Base-by-base conservation (phyloP, 1,140 invertebrate species). In the Archegozetes longisetosus region DNA sequence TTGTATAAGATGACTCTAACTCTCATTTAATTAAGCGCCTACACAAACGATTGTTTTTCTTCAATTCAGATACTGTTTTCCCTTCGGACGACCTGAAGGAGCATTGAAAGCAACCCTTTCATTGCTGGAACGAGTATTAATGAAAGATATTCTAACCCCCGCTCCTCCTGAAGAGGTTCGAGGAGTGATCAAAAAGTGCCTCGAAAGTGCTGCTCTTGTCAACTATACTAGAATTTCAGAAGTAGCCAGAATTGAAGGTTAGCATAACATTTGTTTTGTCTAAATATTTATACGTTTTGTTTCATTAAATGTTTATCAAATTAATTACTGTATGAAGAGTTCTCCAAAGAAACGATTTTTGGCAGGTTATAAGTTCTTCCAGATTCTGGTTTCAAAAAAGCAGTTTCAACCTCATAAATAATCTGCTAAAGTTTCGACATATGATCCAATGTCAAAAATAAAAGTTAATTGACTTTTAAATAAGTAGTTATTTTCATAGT, bases 71-170 rank as follows among this genome's bases (percentile, higher is more conserved):
- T 97, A 88, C 71, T 91, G 90, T 72, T 98, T 98, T 77, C 95
- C 95, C 51, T 98, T 99, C 75, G 95, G 95, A 53, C 78, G 95
- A 66, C 95, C 95, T 22, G 95, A 99, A 75, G 94, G 94, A 46
- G 85, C 92, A 26, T 74, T 98, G 56, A 98, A 97, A 81, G 86
- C 91, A 23, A 97, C 94, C 6, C 73, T 98, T 55, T 95, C 93
- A 3, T 77, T 99, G 28, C 72, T 99, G 55, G 95, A 98, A 78
- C 79, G 93, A 64, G 94, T 98, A 13, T 72, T 99, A 60, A 98
- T 98, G 94, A 98, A 98, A 72, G 95, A 99, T 71, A 89, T 94
- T 60, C 89, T 91, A 1, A 96, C 92, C 3, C 91, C 92, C n/a
- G 92, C 96, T 2, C 84, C 90, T 63, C 84, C 88, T 1, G 94